Base-by-base conservation (phyloP, 2,797 vertebrate genomes). In the Mareca strepera region DNA sequence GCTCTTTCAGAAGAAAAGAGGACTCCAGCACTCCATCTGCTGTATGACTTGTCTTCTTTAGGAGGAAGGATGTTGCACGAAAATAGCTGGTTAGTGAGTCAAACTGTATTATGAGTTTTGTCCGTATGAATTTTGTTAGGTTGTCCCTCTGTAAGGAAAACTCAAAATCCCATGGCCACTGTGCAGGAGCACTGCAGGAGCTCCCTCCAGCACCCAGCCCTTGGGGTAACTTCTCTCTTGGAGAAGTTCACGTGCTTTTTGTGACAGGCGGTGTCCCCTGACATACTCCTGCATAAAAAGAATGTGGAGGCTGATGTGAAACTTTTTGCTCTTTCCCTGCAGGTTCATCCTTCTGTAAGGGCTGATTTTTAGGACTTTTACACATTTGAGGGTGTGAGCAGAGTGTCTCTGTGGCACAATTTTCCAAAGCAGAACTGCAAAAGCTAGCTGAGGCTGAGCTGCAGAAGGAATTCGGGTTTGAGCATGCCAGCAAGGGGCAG, bases 311-410 rank as follows among this genome's bases (percentile, higher is more conserved):
- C 8, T 69, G 28, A 7, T 12, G 17, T 8, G 10, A 74, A 28
- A 17, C 12, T 52, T 37, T 37, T 52, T 25, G 3, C 2, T 31
- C 37, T 72, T 66, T 12, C 21, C n/a, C 22, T 16, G 7, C 25
- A 46, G 37, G 13, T 35, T 93, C 62, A 76, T 29, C 58, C 13
- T 44, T 60, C 82, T 62, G 39, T 18, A 50, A 16, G 33, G 16
- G 20, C 2, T 58, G 53, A 26, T 28, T 77, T 29, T 63, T 48
- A 58, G 59, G 35, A 66, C 70, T 26, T 80, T 29, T 59, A 43
- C n/a, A 21, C 0, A 0, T 46, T 20, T 1, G 0, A 26, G 37
- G 46, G 41, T 17, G n/a, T 13, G 33, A 90, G 48, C 44, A 58
- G 72, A 20, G 41, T 8, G 23, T 37, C 52, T 80, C 41, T 66